Conservation (phyloP, 1,140 invertebrate species). For the Eupeodes corollae region DNA sequence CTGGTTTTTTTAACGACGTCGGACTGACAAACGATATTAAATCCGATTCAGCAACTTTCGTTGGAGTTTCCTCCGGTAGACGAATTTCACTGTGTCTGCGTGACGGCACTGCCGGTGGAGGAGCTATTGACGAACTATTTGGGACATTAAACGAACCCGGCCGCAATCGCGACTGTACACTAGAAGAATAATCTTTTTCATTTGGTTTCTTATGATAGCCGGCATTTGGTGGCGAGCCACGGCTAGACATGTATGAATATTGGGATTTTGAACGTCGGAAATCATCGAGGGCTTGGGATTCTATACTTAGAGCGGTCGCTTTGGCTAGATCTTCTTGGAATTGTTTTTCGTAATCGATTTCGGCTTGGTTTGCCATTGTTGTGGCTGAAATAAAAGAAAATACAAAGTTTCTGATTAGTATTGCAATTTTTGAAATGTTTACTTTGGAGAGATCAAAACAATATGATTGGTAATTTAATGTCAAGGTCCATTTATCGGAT, state of each 20-base stretch:
- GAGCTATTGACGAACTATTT: slow-evolving; percentile 33
- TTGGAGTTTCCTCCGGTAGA: slow-evolving; percentile 35
- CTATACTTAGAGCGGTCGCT: slow-evolving; percentile 73
- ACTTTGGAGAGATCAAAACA: too few relatives aligned
- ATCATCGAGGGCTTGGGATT: slow-evolving; percentile 70
- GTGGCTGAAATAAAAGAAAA: too few relatives aligned
- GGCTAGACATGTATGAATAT: too few relatives aligned
- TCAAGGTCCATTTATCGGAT: too few relatives aligned
- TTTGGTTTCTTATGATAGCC: neutral
- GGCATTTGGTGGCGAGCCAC: neutral
- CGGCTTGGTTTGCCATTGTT: slow-evolving; percentile 19
- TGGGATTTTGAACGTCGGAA: slow-evolving; percentile 45
- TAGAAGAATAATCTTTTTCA: neutral
- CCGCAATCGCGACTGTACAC: slow-evolving; percentile 40
- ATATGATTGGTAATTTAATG: too few relatives aligned
- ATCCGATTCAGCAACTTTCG: slow-evolving; percentile 45
- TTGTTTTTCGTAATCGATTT: slow-evolving; percentile 62
- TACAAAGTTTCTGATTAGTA: too few relatives aligned
- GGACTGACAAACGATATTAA: slow-evolving; percentile 64
- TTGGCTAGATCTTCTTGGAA: slow-evolving; percentile 75
- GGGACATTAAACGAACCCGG: slow-evolving; percentile 39
- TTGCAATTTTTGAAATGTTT: too few relatives aligned
- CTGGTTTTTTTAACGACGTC: slow-evolving; percentile 39
- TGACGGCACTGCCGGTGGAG: slow-evolving; percentile 39
- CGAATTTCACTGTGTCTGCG: slow-evolving; percentile 39